These are phyloP conservation scores for Parnassius smintheus DNA, from an alignment of 2,888 invertebrate genomes.

Conservation along the genomic window DNA sequence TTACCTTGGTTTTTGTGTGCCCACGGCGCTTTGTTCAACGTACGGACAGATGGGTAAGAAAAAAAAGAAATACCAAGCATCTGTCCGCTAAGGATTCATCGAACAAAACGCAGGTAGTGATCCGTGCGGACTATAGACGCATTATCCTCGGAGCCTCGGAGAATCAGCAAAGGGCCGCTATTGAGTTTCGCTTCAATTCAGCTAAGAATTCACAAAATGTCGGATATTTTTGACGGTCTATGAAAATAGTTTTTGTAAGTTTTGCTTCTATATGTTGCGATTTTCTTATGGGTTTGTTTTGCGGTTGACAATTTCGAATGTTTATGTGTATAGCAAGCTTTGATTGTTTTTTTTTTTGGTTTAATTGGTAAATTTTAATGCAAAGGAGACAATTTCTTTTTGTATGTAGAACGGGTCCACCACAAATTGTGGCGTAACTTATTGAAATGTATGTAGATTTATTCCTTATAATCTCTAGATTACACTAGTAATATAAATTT, in stretches of 20 bases:
- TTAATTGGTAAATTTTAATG: no score
- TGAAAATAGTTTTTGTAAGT: slow-evolving; percentile 15
- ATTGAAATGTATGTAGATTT: no score
- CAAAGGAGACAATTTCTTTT: no score
- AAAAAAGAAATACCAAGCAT: slow-evolving; percentile 36
- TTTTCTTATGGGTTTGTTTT: neutral
- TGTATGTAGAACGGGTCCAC: no score
- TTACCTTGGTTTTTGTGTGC: slow-evolving; percentile 34
- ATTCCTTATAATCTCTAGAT: no score
- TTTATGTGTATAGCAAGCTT: neutral
- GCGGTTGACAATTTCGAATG: neutral
- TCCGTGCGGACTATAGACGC: slow-evolving; percentile 29
- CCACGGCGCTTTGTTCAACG: slow-evolving; percentile 33
- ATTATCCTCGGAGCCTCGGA: slow-evolving; percentile 34
- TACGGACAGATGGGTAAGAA: slow-evolving; percentile 40
- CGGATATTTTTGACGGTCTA: slow-evolving; percentile 21
- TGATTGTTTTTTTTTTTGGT: no score
- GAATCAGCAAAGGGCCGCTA: slow-evolving; percentile 36
- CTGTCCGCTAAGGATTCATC: slow-evolving; percentile 41
- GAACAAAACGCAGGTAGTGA: slow-evolving; percentile 48
- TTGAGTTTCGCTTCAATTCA: slow-evolving; percentile 32
- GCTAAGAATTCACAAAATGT: slow-evolving; percentile 14
- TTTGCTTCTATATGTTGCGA: neutral
- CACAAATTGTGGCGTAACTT: no score
- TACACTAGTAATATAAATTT: no score